Percentiles rank a stretch among this genome's conserved stretches.
Evolutionary conservation across 2,113 vertebrate genomes (phyloP).

Genomic region (Oxygymnocypris stewartii): DNA sequence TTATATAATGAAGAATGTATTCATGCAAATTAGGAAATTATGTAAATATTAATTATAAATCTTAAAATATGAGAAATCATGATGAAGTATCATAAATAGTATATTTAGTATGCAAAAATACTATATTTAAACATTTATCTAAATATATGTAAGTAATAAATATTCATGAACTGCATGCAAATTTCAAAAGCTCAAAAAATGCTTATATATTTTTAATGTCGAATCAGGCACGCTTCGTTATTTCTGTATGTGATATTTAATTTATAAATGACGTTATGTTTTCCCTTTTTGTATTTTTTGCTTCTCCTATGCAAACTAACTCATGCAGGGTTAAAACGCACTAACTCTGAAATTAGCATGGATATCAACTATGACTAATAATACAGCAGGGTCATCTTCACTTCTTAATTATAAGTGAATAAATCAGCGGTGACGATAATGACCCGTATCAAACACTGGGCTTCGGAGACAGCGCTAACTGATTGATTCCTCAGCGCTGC

Average conservation of each 20-base stretch:
- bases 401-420: constrained; percentile 17
- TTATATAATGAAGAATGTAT: no score
- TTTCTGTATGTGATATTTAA: neutral
- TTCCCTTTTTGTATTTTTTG: neutral
- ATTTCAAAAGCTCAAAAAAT: neutral
- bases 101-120: neutral
- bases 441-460: neutral
- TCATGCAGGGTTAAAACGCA: neutral
- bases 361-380: constrained; percentile 15
- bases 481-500: neutral
- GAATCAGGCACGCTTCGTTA: neutral
- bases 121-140: neutral
- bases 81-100: neutral
- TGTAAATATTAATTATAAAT: neutral
- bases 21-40: no score
- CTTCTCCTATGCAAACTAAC: neutral
- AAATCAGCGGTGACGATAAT: constrained; percentile 18
- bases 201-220: neutral
- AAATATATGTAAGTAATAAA: neutral
- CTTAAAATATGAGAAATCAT: neutral
- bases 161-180: neutral
- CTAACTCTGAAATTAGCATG: constrained; percentile 15
- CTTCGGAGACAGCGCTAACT: neutral
- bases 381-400: constrained; percentile 35
- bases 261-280: neutral